These are phyloP conservation scores for Chrysotoxum bicinctum DNA, from an alignment of 2,888 invertebrate genomes.

Conservation along the genomic window DNA sequence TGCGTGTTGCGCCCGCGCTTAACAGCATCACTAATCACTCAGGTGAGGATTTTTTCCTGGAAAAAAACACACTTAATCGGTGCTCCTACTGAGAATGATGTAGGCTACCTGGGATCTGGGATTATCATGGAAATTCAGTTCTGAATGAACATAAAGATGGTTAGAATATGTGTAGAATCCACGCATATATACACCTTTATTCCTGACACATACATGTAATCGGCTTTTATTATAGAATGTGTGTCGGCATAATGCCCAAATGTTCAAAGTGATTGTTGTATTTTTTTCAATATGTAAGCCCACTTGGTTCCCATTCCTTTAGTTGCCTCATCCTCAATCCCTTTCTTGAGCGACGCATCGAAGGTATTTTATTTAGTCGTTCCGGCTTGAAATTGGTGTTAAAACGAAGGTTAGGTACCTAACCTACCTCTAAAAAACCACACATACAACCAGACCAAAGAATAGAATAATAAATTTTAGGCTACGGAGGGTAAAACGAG, in stretches of 20 bases:
- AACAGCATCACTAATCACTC: slow-evolving; percentile 65
- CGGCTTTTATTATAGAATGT: slow-evolving; percentile 52
- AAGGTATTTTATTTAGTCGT: slow-evolving; percentile 41
- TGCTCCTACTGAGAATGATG: slow-evolving; percentile 3
- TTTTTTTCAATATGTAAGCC: not conserved
- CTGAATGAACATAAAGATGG: slow-evolving; percentile 56
- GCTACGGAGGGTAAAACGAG: slow-evolving; percentile 52
- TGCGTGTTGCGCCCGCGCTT: slow-evolving; percentile 67
- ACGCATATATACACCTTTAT: slow-evolving; percentile 17
- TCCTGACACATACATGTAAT: slow-evolving; percentile 6
- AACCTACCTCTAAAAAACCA: slow-evolving; percentile 48
- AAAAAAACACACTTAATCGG: slow-evolving; percentile 25
- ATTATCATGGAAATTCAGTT: slow-evolving; percentile 48
- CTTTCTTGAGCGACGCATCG: not conserved
- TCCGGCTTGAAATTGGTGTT: slow-evolving; percentile 56
- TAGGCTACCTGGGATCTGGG: slow-evolving; percentile 52
- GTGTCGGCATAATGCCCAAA: slow-evolving; percentile 62
- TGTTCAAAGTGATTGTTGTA: slow-evolving; percentile 55
- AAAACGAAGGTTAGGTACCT: slow-evolving; percentile 65
- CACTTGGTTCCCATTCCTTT: slow-evolving; percentile 9
- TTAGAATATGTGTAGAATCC: slow-evolving; percentile 20
- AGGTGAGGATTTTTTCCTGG: slow-evolving; percentile 61
- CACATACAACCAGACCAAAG: slow-evolving; percentile 10
- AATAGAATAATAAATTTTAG: slow-evolving; percentile 46
- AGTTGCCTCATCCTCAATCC: slow-evolving; percentile 6